Conservation (phyloP, 2,888 invertebrate genomes). For the Ametastegia equiseti region DNA sequence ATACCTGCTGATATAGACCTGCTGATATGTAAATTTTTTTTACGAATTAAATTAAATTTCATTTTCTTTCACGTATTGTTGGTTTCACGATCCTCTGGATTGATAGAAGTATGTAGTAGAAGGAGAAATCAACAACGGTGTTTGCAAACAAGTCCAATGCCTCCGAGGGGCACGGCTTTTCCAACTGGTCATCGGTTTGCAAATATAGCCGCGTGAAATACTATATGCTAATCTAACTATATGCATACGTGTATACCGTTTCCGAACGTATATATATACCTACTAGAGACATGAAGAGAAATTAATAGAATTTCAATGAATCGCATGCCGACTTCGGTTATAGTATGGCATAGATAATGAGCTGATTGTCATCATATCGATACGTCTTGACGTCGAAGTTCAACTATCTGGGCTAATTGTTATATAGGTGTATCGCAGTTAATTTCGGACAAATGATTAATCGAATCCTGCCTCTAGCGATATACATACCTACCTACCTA, state of each 20-base stretch:
- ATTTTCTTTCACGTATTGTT: background rate
- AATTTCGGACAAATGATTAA: background rate
- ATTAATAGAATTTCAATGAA: background rate
- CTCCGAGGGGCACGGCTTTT: background rate
- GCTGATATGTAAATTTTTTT: background rate
- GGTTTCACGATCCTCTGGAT: background rate
- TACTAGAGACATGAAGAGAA: background rate
- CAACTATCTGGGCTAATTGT: background rate
- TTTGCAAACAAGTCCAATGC: background rate
- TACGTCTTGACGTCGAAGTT: background rate
- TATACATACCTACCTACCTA: background rate
- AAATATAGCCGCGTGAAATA: background rate
- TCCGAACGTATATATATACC: background rate
- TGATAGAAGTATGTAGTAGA: background rate
- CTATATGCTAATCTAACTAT: too few relatives aligned
- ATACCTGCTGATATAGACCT: background rate
- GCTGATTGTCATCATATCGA: background rate
- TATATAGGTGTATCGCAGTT: background rate
- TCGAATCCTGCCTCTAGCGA: background rate
- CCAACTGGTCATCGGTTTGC: background rate
- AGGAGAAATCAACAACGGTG: background rate
- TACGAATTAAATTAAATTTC: too few relatives aligned
- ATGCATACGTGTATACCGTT: background rate
- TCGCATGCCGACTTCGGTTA: background rate
- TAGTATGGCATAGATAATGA: background rate